These are phyloP conservation scores for Glaucomys volans DNA, from an alignment of 2,113 vertebrate genomes.

Conservation along the genomic window DNA sequence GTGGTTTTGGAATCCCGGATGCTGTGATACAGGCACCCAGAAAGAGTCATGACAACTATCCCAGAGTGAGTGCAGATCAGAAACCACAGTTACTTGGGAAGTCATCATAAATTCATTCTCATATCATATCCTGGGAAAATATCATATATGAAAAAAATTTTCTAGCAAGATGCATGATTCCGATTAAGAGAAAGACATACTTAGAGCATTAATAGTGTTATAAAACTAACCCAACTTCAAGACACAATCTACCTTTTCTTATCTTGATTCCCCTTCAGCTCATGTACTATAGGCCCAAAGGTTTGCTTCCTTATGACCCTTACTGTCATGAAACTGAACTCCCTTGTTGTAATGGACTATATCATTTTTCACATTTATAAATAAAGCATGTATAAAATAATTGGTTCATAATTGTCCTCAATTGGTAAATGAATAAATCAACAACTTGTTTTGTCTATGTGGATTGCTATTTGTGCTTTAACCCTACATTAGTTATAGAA, in stretches of 20 bases:
- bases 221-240: background rate
- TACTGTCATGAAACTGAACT: background rate
- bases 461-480: background rate
- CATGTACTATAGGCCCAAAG: background rate
- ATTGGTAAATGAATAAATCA: background rate
- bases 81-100: background rate
- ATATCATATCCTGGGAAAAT: background rate
- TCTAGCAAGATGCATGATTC: background rate
- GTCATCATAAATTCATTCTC: background rate
- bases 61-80: background rate
- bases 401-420: background rate
- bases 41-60: background rate
- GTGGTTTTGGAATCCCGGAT: background rate
- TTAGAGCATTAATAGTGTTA: background rate
- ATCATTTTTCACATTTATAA: background rate
- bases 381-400: background rate
- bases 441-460: background rate
- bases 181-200: background rate
- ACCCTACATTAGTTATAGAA: background rate
- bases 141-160: background rate
- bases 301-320: background rate
- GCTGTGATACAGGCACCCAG: background rate
- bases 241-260: background rate
- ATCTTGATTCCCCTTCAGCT: background rate
- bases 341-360: background rate